phyloP scores from a whole-genome alignment of 2,888 invertebrate genomes.

The Euspilapteryx auroguttella region DNA sequence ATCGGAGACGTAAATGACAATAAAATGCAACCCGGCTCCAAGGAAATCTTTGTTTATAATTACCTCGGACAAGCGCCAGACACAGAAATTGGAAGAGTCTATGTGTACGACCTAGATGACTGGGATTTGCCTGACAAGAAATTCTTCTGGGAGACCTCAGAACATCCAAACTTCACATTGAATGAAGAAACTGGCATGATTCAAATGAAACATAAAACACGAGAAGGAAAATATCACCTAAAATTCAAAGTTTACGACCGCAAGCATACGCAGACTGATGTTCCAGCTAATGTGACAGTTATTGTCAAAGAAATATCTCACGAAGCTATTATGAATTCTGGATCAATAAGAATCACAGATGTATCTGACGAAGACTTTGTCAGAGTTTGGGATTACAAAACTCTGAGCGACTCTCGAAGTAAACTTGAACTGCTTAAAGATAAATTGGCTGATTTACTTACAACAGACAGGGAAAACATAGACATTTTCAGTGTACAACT shows the following conservation, averaged over 20 bases:
- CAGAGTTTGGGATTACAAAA: conserved; percentile 90
- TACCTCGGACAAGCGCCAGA: conserved; percentile 90
- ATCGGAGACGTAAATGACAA: conserved; percentile 99
- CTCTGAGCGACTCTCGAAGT: conserved; percentile 80
- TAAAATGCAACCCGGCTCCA: conserved; percentile 96
- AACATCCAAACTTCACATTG: conserved; percentile 85
- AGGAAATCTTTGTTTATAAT: conserved; percentile 96
- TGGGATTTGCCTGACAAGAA: conserved; percentile 98
- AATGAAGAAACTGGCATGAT: conserved; percentile 94
- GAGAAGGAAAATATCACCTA: conserved; percentile 82
- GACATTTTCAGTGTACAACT: conserved; percentile 96
- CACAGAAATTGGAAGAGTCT: conserved; percentile 91
- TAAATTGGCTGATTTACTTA: conserved; percentile 83
- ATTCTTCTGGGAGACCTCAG: conserved; percentile 90
- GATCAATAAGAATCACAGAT: conserved; percentile 90
- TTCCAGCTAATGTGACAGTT: conserved; percentile 95
- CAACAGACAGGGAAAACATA: conserved; percentile 85
- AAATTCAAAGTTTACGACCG: conserved; percentile 89
- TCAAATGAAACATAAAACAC: conserved; percentile 90
- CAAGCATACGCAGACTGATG: conserved; percentile 92
- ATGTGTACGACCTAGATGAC: conserved; percentile 96
- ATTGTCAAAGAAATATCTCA: conserved; percentile 93
- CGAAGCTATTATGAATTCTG: conserved; percentile 94
- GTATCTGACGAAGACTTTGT: conserved; percentile 97
- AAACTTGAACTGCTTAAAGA: conserved; percentile 88